Conservation (phyloP, 2,888 invertebrate species). For the Diaperis boleti region DNA sequence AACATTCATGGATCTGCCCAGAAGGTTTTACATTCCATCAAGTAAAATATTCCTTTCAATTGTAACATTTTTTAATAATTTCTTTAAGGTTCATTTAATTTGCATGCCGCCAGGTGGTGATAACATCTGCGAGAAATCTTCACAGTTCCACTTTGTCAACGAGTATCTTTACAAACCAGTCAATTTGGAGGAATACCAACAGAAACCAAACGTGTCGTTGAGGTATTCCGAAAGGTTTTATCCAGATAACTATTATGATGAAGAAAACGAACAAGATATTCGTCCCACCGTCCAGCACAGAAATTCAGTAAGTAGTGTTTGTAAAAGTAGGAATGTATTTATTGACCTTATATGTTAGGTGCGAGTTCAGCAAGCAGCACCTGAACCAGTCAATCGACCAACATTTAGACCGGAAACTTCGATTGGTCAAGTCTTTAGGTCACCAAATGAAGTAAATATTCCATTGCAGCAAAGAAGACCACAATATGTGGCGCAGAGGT, state of each 20-base stretch:
- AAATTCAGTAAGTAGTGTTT: slow-evolving; percentile 58
- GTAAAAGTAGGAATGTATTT: not conserved
- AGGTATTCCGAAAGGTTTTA: slow-evolving; percentile 88
- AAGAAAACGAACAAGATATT: slow-evolving; percentile 69
- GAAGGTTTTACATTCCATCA: slow-evolving; percentile 91
- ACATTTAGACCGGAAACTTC: slow-evolving; percentile 67
- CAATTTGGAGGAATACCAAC: slow-evolving; percentile 85
- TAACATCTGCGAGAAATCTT: slow-evolving; percentile 89
- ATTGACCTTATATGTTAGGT: slow-evolving; percentile 5
- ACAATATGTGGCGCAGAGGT: slow-evolving; percentile 58
- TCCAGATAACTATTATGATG: slow-evolving; percentile 81
- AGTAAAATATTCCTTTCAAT: slow-evolving; percentile 64
- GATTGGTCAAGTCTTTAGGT: slow-evolving; percentile 81
- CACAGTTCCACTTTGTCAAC: slow-evolving; percentile 92
- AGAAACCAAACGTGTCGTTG: slow-evolving; percentile 81
- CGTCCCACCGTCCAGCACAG: slow-evolving; percentile 61
- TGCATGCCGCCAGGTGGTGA: slow-evolving; percentile 93
- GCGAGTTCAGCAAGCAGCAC: slow-evolving; percentile 44
- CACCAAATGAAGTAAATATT: slow-evolving; percentile 89
- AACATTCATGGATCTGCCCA: slow-evolving; percentile 94
- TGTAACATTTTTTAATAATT: not conserved
- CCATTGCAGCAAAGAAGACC: slow-evolving; percentile 86
- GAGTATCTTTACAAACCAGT: slow-evolving; percentile 91
- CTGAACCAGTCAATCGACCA: slow-evolving; percentile 58
- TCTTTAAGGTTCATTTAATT: slow-evolving; percentile 83